A percentile compares a stretch with the other conserved stretches of the same genome.
Conservation (phyloP, 2,797 vertebrate genomes). For the Podarcis lilfordi region DNA sequence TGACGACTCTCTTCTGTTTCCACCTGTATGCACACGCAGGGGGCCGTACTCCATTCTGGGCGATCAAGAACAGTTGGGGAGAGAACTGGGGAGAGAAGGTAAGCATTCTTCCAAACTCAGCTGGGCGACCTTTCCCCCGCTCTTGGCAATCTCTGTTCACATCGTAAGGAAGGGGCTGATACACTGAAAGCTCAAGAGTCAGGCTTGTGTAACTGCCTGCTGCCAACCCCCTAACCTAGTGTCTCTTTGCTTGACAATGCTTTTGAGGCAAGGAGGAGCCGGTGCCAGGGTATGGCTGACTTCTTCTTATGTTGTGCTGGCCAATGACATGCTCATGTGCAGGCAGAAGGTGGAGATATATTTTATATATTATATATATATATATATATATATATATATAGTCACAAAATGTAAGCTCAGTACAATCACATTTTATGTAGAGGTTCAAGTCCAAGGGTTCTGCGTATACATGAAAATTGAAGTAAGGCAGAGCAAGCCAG, state of each 20-base stretch:
- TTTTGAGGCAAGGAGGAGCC: background rate
- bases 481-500: no score
- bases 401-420: no score
- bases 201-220: background rate
- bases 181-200: background rate
- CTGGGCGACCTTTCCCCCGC: background rate
- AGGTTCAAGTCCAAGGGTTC: no score
- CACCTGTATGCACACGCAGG: background rate
- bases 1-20: background rate
- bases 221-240: no score
- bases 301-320: background rate
- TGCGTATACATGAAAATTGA: no score
- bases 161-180: background rate
- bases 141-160: background rate
- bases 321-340: background rate
- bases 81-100: constrained; percentile 91
- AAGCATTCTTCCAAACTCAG: constrained; percentile 31
- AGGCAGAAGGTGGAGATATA: no score
- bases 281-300: background rate
- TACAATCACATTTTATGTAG: no score
- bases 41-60: constrained; percentile 84
- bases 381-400: no score
- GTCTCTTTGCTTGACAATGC: background rate
- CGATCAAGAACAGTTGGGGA: constrained; percentile 96
- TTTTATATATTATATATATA: no score